phyloP scores from a whole-genome alignment of 1,140 invertebrate genomes.

The Aphelenchoides besseyi region DNA sequence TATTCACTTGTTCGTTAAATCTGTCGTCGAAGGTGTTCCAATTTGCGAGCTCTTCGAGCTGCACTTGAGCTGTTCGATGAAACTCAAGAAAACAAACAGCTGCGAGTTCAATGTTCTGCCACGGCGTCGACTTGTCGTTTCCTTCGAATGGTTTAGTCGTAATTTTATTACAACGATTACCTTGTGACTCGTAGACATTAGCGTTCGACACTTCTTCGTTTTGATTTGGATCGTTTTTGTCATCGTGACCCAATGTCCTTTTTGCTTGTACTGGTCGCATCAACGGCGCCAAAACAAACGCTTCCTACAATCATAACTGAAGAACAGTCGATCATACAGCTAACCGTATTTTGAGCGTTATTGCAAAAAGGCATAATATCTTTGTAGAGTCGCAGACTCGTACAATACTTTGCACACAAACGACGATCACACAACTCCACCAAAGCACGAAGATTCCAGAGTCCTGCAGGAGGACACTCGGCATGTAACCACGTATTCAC shows the following conservation, averaged over 20 bases:
- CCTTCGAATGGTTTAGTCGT: background rate
- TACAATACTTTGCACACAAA: constrained; percentile 12
- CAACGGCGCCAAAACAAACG: constrained; percentile 6
- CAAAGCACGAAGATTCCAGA: constrained; percentile 27
- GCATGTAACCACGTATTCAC: constrained; percentile 10
- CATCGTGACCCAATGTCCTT: background rate
- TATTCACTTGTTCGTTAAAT: constrained; percentile 31
- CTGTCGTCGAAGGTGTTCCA: constrained; percentile 27
- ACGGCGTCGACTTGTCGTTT: constrained; percentile 1
- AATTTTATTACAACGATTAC: background rate
- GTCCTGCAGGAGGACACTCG: background rate
- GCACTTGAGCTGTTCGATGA: background rate
- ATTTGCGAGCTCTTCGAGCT: constrained; percentile 31
- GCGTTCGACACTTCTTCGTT: background rate
- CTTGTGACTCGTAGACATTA: background rate
- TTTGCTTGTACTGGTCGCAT: background rate
- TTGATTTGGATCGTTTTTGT: background rate
- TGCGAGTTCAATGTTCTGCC: constrained; percentile 16
- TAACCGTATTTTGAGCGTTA: constrained; percentile 5
- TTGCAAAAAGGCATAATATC: background rate
- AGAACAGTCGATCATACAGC: background rate
- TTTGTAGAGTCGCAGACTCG: background rate
- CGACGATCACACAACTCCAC: constrained; percentile 35
- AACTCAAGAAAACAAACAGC: constrained; percentile 24
- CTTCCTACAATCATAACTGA: constrained; percentile 8